phyloP scores from a whole-genome alignment of 2,797 vertebrate species.

The Ctenopoma kingsleyae region DNA sequence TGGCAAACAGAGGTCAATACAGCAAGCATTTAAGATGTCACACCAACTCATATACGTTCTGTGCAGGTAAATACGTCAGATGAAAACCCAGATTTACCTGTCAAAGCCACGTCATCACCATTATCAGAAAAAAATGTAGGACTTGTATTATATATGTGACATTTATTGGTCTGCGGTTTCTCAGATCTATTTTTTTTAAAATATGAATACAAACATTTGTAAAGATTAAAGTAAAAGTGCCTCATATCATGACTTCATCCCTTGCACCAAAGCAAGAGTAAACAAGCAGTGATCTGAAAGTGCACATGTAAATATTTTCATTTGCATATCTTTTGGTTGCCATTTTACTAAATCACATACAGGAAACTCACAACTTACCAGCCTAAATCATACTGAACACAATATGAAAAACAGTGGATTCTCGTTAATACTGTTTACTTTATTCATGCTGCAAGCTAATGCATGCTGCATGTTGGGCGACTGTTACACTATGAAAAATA shows the following conservation, averaged over 20 bases:
- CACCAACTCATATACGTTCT: constrained; percentile 22
- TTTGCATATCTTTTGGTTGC: background rate
- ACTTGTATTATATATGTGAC: constrained; percentile 15
- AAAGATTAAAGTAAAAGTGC: constrained; percentile 45
- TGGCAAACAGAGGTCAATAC: constrained; percentile 36
- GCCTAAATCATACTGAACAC: background rate
- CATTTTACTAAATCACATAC: too few relatives aligned
- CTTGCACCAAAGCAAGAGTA: constrained; percentile 10
- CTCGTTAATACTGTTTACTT: too few relatives aligned
- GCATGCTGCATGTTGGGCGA: background rate
- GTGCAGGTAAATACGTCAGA: constrained; percentile 11
- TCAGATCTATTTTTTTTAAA: constrained; percentile 5
- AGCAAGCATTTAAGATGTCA: constrained; percentile 38
- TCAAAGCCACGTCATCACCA: background rate
- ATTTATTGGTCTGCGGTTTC: constrained; percentile 1
- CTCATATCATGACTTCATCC: constrained; percentile 21
- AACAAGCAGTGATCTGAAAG: background rate
- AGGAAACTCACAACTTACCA: background rate
- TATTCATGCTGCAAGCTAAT: background rate
- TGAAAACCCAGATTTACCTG: constrained; percentile 26
- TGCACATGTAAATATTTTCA: background rate
- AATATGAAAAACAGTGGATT: background rate
- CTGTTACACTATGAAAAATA: background rate
- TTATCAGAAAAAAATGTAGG: background rate
- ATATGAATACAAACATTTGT: constrained; percentile 1